Evolutionary conservation across 2,113 vertebrate species (phyloP).

Genomic region (Indicator maculatus): DNA sequence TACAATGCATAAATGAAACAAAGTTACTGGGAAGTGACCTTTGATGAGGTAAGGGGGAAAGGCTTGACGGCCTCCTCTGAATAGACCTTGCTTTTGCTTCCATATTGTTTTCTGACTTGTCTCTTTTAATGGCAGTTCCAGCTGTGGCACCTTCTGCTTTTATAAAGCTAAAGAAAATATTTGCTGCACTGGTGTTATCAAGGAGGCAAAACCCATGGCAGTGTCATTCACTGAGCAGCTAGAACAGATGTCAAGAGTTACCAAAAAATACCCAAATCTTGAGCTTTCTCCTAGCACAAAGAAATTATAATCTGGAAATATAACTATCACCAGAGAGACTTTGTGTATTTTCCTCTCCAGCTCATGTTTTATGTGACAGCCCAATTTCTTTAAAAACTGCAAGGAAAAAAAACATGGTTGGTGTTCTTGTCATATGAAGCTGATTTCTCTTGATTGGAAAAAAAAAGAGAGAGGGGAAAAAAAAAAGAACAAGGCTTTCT

Average conservation of each 20-base stretch:
- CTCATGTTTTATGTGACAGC: not conserved
- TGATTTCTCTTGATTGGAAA: not conserved
- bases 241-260: not conserved
- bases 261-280: not conserved
- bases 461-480: not conserved
- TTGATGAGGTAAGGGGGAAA: not conserved
- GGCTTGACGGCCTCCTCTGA: not conserved
- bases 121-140: not conserved
- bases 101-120: not conserved
- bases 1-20: not conserved
- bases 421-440: not conserved
- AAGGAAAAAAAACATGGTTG: not conserved
- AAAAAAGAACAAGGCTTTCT: constrained; percentile 49
- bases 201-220: not conserved
- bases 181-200: not conserved
- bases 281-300: not conserved
- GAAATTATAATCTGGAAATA: not conserved
- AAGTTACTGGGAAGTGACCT: constrained; percentile 1
- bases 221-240: not conserved
- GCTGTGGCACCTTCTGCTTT: not conserved
- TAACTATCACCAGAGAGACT: not conserved
- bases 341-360: not conserved
- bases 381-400: constrained; percentile 27
- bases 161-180: not conserved
- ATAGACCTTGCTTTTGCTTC: not conserved